Evolutionary conservation across 2,797 vertebrate species (phyloP).

Genomic region (Silurus aristotelis): DNA sequence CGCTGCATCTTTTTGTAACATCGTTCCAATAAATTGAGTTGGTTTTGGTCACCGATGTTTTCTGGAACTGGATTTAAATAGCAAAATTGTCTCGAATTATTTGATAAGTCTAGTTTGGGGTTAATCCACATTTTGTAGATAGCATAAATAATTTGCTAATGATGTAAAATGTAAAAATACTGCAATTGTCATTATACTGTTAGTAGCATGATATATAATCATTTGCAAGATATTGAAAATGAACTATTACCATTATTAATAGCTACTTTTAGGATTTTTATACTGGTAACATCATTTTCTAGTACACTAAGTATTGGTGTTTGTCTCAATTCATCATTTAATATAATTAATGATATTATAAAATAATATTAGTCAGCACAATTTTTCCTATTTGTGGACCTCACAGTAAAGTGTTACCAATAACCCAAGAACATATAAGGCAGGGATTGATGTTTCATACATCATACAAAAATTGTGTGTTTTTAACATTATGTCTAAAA

Average conservation of each 20-base stretch:
- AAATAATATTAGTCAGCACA: background rate
- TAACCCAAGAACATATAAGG: background rate
- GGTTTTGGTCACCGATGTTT: background rate
- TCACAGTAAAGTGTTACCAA: background rate
- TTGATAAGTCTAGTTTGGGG: background rate
- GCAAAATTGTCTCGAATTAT: background rate
- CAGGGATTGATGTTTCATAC: background rate
- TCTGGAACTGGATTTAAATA: background rate
- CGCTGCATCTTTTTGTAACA: background rate
- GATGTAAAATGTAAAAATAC: background rate
- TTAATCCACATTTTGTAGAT: background rate
- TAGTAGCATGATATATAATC: background rate
- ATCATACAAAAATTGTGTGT: background rate
- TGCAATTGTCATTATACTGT: background rate
- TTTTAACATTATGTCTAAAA: constrained; percentile 11
- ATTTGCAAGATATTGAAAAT: background rate
- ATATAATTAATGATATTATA: too few relatives aligned
- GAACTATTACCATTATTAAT: background rate
- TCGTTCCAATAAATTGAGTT: background rate
- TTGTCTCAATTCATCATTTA: background rate
- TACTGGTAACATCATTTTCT: background rate
- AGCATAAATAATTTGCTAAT: background rate
- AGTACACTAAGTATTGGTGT: background rate
- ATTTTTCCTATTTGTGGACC: constrained; percentile 1
- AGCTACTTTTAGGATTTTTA: background rate